Evolutionary conservation across 2,113 vertebrate genomes (phyloP).

Genomic region (Periophthalmus modestus): DNA sequence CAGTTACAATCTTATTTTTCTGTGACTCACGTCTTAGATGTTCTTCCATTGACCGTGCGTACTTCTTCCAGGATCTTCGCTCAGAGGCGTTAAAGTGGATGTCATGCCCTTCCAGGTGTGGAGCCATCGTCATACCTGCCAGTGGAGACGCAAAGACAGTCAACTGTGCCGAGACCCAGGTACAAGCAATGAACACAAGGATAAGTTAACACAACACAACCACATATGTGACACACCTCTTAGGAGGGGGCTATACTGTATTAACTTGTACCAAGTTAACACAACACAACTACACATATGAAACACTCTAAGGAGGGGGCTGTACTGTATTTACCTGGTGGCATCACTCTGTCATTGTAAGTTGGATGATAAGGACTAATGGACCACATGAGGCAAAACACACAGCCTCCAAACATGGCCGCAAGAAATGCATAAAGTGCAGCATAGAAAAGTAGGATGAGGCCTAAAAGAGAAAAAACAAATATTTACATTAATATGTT

Average conservation of each 20-base stretch:
- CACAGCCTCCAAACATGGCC: conserved; percentile 91
- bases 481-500: not conserved
- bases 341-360: conserved; percentile 88
- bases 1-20: not conserved
- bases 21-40: conserved; percentile 87
- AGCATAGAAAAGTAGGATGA: conserved; percentile 91
- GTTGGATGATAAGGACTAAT: conserved; percentile 90
- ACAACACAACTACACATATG: too few relatives aligned
- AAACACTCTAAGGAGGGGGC: not conserved
- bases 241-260: not conserved
- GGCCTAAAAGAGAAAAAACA: conserved; percentile 70
- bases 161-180: conserved; percentile 65
- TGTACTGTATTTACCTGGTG: conserved; percentile 83
- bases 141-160: conserved; percentile 71
- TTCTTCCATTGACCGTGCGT: conserved; percentile 83
- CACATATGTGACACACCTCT: not conserved
- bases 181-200: conserved; percentile 38
- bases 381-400: conserved; percentile 90
- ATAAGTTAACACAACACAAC: not conserved
- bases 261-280: conserved; percentile 77
- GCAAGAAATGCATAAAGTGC: conserved; percentile 89
- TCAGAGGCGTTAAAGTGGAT: conserved; percentile 87
- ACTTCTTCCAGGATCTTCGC: conserved; percentile 87
- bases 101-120: conserved; percentile 83
- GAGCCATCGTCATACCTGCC: conserved; percentile 94